Percentiles rank a stretch among this genome's conserved stretches.
These are phyloP conservation scores for Pseudomugil gertrudae DNA, from an alignment of 2,797 vertebrate species.

Conservation along the genomic window DNA sequence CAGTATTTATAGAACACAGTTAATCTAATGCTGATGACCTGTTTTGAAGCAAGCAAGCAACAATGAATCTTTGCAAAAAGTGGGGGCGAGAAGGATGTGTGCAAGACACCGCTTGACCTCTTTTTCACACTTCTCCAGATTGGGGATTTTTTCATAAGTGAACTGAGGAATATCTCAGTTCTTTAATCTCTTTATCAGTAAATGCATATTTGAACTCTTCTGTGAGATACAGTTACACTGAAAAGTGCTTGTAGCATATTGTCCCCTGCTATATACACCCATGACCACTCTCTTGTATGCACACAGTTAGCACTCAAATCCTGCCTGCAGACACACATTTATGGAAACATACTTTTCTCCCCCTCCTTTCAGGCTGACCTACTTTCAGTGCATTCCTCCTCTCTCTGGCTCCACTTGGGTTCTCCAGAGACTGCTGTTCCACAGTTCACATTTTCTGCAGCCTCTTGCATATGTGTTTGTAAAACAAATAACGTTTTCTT, in stretches of 20 bases:
- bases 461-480: slow-evolving; percentile 25
- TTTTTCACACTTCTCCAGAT: slow-evolving; percentile 29
- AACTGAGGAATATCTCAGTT: slow-evolving; percentile 12
- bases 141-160: slow-evolving; percentile 28
- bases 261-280: slow-evolving; percentile 26
- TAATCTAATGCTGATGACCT: slow-evolving; percentile 74
- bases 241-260: slow-evolving; percentile 32
- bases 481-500: slow-evolving; percentile 20
- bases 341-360: slow-evolving; percentile 44
- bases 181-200: slow-evolving; percentile 46
- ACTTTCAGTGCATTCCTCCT: slow-evolving; percentile 77
- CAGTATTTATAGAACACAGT: slow-evolving; percentile 59
- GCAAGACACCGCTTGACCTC: slow-evolving; percentile 28
- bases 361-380: slow-evolving; percentile 70
- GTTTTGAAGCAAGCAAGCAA: slow-evolving; percentile 41
- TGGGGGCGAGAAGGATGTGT: slow-evolving; percentile 17
- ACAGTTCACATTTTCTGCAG: slow-evolving; percentile 49
- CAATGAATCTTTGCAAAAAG: slow-evolving; percentile 48
- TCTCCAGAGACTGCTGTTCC: slow-evolving; percentile 63
- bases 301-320: slow-evolving; percentile 47
- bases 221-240: slow-evolving; percentile 28
- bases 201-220: slow-evolving; percentile 41
- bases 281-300: slow-evolving; percentile 13
- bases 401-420: slow-evolving; percentile 60
- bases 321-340: slow-evolving; percentile 47